phyloP scores from a whole-genome alignment of 2,797 vertebrate genomes.

The Pterois miles region DNA sequence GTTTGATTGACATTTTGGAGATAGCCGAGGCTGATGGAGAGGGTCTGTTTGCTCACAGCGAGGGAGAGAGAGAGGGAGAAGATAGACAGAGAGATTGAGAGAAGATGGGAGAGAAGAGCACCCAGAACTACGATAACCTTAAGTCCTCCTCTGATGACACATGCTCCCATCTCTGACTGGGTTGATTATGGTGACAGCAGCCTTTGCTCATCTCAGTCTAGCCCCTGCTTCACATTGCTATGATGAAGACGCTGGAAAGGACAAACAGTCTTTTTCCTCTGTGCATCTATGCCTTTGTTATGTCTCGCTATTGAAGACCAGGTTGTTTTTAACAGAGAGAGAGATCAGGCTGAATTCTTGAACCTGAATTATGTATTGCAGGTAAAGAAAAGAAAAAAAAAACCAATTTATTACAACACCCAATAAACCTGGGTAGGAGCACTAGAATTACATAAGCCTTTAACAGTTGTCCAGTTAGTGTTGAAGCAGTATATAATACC shows the following conservation, averaged over 20 bases:
- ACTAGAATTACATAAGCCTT: background rate
- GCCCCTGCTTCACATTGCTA: constrained; percentile 29
- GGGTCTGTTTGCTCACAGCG: constrained; percentile 44
- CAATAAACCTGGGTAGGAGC: background rate
- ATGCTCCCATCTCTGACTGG: constrained; percentile 44
- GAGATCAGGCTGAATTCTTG: background rate
- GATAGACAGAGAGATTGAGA: constrained; percentile 32
- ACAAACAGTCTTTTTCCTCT: constrained; percentile 16
- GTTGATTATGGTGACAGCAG: constrained; percentile 56
- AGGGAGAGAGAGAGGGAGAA: constrained; percentile 6
- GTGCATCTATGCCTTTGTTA: background rate
- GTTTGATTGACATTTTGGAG: constrained; percentile 63
- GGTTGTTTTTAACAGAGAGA: background rate
- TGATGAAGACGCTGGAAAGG: constrained; percentile 30
- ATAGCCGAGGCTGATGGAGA: constrained; percentile 52
- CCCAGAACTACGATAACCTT: constrained; percentile 56
- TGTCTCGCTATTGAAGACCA: background rate
- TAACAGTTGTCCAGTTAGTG: background rate
- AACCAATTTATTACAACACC: background rate
- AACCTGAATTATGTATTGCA: background rate
- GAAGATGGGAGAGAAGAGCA: constrained; percentile 40
- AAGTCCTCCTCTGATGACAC: constrained; percentile 63
- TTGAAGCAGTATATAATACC: background rate
- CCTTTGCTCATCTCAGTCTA: constrained; percentile 36
- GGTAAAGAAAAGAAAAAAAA: background rate